Evolutionary conservation across 2,113 vertebrate species (phyloP).

Genomic region (Pampusana beccarii): DNA sequence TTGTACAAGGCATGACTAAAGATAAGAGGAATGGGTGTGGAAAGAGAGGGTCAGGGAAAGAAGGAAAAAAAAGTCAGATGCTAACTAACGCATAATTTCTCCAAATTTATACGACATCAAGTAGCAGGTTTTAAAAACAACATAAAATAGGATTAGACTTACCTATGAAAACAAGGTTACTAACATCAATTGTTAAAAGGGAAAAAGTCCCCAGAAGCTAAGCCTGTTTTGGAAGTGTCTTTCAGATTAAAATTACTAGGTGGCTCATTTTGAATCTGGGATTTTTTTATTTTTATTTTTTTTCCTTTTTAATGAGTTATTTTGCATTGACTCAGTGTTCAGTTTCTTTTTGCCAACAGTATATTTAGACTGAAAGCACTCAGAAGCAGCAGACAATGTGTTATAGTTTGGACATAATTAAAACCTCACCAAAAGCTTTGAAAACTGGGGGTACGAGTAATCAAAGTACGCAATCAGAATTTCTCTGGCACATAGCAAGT

Average conservation of each 20-base stretch:
- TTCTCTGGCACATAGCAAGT: rapidly evolving
- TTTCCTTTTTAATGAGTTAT: not conserved
- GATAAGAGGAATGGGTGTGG: not conserved
- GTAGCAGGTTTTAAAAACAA: not conserved
- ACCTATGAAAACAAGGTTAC: not conserved
- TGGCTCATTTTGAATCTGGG: not conserved
- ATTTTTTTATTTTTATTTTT: not conserved
- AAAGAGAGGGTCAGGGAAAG: not conserved
- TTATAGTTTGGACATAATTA: not conserved
- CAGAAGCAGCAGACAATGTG: not conserved
- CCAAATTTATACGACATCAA: not conserved
- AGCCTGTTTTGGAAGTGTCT: not conserved
- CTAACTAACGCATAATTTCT: not conserved
- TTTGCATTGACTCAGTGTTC: not conserved
- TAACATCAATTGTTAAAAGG: not conserved
- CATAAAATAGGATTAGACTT: not conserved
- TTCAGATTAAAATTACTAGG: not conserved
- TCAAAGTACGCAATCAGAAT: not conserved
- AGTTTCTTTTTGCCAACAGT: not conserved
- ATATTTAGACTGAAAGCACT: not conserved
- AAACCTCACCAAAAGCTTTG: not conserved
- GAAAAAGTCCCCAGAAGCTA: not conserved
- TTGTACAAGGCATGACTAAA: not conserved
- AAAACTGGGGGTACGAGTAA: not conserved
- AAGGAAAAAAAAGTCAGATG: not conserved